A percentile compares a stretch with the other conserved stretches of the same genome.
Conservation (phyloP, 2,797 vertebrate genomes). For the Picus viridis region DNA sequence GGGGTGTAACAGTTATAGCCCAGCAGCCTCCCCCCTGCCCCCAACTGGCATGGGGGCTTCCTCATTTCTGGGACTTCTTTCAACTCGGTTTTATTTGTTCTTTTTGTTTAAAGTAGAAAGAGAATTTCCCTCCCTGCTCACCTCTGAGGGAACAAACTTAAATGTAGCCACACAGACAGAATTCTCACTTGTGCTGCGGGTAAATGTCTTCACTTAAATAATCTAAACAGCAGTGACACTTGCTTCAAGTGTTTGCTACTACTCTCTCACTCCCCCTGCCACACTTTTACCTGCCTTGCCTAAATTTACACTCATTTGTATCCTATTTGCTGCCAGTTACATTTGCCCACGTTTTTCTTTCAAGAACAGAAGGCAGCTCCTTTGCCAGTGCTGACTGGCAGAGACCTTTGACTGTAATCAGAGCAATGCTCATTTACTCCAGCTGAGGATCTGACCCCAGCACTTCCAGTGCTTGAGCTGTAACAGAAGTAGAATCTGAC, state of each 20-base stretch:
- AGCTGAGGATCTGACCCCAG: background rate
- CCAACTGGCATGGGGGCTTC: accelerated
- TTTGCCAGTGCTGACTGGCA: background rate
- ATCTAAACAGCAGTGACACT: background rate
- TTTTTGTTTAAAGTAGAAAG: background rate
- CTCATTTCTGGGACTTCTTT: background rate
- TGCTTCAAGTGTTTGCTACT: background rate
- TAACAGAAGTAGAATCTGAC: background rate
- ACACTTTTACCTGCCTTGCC: background rate
- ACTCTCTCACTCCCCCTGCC: background rate
- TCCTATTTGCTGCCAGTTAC: background rate
- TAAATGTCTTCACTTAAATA: slow-evolving; percentile 2
- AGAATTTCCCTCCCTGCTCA: background rate
- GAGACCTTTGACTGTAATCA: background rate
- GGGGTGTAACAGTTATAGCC: background rate
- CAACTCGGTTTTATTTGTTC: too few species aligned
- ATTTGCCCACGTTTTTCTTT: background rate
- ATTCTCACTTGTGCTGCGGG: background rate
- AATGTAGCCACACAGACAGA: background rate
- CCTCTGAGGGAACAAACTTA: background rate
- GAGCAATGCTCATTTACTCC: background rate
- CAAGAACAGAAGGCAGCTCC: background rate
- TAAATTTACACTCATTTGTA: background rate
- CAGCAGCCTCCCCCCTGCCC: background rate
- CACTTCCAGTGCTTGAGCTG: slow-evolving; percentile 1